Evolutionary conservation across 2,888 invertebrate genomes (phyloP).

Genomic region (Acanthosepion esculentum): DNA sequence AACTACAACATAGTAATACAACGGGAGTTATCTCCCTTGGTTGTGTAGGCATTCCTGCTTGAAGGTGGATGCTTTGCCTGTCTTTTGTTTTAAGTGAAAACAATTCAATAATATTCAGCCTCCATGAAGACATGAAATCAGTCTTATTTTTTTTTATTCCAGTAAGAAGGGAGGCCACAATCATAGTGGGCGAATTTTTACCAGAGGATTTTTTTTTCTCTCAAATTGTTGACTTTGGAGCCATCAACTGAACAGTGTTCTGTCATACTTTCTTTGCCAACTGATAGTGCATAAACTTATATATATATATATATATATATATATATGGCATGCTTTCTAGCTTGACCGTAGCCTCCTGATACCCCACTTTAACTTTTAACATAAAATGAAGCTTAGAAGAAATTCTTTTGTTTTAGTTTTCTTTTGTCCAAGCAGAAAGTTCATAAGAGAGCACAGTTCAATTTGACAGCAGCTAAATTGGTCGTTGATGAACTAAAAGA

Average conservation of each 20-base stretch:
- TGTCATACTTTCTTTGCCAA: background rate
- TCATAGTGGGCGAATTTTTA: background rate
- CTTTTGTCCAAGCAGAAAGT: background rate
- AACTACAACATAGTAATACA: background rate
- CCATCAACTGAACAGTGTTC: background rate
- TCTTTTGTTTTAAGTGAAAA: background rate
- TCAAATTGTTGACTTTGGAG: background rate
- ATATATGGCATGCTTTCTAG: background rate
- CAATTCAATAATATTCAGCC: constrained; percentile 33
- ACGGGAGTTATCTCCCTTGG: background rate
- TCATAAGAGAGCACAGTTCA: constrained; percentile 37
- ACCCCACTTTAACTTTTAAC: constrained; percentile 40
- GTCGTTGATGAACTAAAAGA: constrained; percentile 36
- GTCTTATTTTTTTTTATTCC: background rate
- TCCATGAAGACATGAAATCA: constrained; percentile 2
- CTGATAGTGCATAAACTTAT: background rate
- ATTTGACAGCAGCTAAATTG: constrained; percentile 44
- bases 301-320: too few species aligned
- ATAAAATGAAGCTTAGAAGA: constrained; percentile 1
- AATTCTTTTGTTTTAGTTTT: background rate
- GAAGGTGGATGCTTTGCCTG: background rate
- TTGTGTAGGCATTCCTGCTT: background rate
- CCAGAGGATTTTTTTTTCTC: background rate
- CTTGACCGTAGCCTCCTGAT: background rate
- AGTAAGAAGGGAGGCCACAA: background rate